Base-by-base conservation (phyloP, 2,888 invertebrate genomes). In the Seira musarum region DNA sequence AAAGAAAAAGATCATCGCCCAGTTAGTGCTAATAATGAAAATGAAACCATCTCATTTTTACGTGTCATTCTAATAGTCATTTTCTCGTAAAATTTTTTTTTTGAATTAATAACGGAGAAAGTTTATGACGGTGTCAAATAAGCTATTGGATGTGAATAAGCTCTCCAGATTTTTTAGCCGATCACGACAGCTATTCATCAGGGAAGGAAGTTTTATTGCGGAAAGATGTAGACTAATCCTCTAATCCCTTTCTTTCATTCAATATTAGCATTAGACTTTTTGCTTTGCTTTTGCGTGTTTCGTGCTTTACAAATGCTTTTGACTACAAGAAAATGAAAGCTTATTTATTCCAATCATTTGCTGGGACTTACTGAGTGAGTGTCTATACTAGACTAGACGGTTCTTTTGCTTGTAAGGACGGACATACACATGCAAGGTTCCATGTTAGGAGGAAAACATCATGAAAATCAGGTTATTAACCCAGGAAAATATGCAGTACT, bases 391-490 rank as follows among this genome's bases (percentile, higher is more conserved):
- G 6, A 8, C 40, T 8, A 40, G 40, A 40, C 13, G 13, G 6
- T 8, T 40, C 6, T 13, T 8, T 13, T 40, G 40, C 6, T 40
- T 13, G 40, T 40, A 13, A 40, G 40, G 6, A 40, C 6, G 13
- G 40, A 8, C 13, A 6, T 40, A 40, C 40, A 8, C 13, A 40
- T 40, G 40, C 40, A 40, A n/a, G n/a, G n/a, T n/a, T n/a, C n/a
- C n/a, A n/a, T n/a, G n/a, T n/a, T n/a, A 8, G 13, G 13, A 40
- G 40, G 6, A 8, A 13, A 40, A 40, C 40, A 40, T 40, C 6
- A 13, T 40, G 40, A 8, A 40, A 87, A 69, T 73, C 89, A 89
- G 93, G 93, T 93, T 93, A 93, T 70, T 70, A 61, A 70, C 70
- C 70, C 70, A 30, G 21, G 40, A 63, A 35, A 40, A 40, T 40